A percentile compares a stretch with the other conserved stretches of the same genome.
Conservation (phyloP, 2,113 vertebrate species). For the Bungarus multicinctus region DNA sequence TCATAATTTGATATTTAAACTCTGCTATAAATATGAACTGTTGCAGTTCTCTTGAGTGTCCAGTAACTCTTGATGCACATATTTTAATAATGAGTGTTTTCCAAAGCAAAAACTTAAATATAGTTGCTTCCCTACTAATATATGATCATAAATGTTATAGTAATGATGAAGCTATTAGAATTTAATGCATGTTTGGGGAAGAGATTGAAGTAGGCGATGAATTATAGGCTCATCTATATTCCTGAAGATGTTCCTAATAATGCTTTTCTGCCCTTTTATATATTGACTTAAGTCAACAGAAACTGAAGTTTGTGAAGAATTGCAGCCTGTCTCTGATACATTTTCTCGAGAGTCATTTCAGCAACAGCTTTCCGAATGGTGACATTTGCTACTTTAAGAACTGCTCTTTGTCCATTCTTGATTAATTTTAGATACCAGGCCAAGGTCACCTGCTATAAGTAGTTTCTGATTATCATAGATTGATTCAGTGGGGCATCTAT, state of each 20-base stretch:
- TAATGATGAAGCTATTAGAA: background rate
- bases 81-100: constrained; percentile 29
- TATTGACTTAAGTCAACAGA: background rate
- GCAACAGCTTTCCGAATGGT: too few species aligned
- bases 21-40: background rate
- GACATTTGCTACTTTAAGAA: background rate
- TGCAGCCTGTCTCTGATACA: background rate
- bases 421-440: background rate
- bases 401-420: background rate
- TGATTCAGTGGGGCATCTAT: background rate
- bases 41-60: background rate
- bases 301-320: background rate
- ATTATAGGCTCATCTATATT: background rate
- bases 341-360: background rate
- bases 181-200: background rate
- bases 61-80: constrained; percentile 38
- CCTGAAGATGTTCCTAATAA: background rate
- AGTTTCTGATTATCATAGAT: background rate
- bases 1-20: background rate
- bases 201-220: background rate
- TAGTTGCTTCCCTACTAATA: background rate
- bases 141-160: background rate
- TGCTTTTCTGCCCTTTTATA: background rate
- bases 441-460: background rate
- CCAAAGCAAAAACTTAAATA: constrained; percentile 17